Percentiles rank a stretch among this genome's conserved stretches.
Evolutionary conservation across 2,797 vertebrate genomes (phyloP).

Genomic region (Clarias fuscus): DNA sequence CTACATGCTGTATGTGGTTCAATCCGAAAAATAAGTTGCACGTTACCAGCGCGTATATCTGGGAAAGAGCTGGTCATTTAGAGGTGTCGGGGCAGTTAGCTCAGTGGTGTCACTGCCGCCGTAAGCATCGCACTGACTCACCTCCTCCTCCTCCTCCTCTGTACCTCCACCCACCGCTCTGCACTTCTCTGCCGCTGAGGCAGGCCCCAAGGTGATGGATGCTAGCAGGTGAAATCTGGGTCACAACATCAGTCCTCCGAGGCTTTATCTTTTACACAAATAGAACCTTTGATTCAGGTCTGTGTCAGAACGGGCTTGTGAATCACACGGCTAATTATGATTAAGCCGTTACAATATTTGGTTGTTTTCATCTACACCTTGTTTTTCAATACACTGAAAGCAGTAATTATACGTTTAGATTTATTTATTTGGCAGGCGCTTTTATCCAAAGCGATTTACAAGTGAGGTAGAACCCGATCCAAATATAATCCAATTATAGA

Average conservation of each 20-base stretch:
- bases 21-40: not conserved
- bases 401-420: conserved; percentile 34
- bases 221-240: conserved; percentile 39
- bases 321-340: conserved; percentile 14
- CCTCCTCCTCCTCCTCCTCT: conserved; percentile 42
- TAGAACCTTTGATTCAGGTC: conserved; percentile 10
- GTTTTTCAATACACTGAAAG: conserved; percentile 24
- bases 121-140: conserved; percentile 24
- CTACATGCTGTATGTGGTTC: not conserved
- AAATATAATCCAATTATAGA: conserved; percentile 27
- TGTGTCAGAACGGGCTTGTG: not conserved
- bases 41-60: not conserved
- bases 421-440: conserved; percentile 12
- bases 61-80: not conserved
- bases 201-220: conserved; percentile 44
- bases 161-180: conserved; percentile 36
- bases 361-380: conserved; percentile 10
- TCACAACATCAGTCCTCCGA: conserved; percentile 22
- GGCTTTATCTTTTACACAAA: conserved; percentile 15
- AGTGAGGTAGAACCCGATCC: conserved; percentile 8
- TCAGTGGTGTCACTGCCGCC: not conserved
- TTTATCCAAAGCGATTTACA: conserved; percentile 29
- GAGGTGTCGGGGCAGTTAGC: not conserved
- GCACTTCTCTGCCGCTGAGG: conserved; percentile 9
- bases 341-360: not conserved